These are phyloP conservation scores for Watsonalla binaria DNA, from an alignment of 2,888 invertebrate genomes.

Conservation along the genomic window DNA sequence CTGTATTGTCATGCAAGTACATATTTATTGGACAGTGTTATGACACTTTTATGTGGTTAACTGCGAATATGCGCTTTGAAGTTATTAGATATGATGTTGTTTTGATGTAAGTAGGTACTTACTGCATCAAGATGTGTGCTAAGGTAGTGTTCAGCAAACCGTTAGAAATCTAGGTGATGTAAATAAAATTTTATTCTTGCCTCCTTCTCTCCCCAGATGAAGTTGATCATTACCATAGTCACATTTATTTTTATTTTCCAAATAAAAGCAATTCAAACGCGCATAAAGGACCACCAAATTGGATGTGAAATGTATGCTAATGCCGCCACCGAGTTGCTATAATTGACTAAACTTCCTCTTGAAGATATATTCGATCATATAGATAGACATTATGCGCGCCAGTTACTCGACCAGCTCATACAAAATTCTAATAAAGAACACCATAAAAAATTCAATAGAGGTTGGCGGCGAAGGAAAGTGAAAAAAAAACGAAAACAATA, in stretches of 20 bases:
- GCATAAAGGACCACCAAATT: constrained; percentile 55
- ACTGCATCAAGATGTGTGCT: background rate
- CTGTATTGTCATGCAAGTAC: constrained; percentile 42
- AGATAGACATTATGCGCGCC: constrained; percentile 46
- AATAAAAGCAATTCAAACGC: constrained; percentile 62
- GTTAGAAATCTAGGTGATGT: background rate
- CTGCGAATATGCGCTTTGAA: constrained; percentile 24
- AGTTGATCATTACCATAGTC: constrained; percentile 38
- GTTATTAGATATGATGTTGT: constrained; percentile 1
- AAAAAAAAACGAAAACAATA: constrained; percentile 70
- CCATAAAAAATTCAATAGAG: constrained; percentile 72
- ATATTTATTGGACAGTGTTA: constrained; percentile 38
- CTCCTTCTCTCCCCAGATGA: constrained; percentile 20
- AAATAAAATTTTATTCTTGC: constrained; percentile 24
- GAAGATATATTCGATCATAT: constrained; percentile 51
- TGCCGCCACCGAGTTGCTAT: constrained; percentile 44
- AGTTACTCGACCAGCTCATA: constrained; percentile 49
- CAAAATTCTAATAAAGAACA: constrained; percentile 55
- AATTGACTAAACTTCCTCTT: constrained; percentile 67
- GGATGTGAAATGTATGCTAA: constrained; percentile 70
- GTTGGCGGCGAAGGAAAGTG: constrained; percentile 60
- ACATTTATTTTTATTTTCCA: constrained; percentile 63
- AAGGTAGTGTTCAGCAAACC: background rate
- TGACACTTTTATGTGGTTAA: constrained; percentile 36
- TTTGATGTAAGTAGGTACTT: background rate